Evolutionary conservation across 2,113 vertebrate genomes (phyloP), one percentile per base, ranked within the genome.

Genomic region (Cnemophilus loriae): DNA sequence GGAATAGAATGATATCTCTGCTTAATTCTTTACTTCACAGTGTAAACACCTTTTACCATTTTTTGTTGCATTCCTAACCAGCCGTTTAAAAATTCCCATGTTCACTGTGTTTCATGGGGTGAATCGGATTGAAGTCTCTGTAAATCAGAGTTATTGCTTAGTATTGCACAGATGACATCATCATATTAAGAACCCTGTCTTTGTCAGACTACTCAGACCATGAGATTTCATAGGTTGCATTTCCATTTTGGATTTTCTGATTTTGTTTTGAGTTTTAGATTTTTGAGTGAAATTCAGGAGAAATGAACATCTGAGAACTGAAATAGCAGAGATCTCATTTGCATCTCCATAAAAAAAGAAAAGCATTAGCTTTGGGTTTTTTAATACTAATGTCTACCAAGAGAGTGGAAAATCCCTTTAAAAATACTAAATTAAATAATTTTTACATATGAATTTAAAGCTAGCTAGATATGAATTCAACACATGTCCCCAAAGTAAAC

Each of bases 311-410:
- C 19, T 1, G 1, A 53, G 60, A 70, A 82, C 9, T 35, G 21
- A 91, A 68, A 55, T 32, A 59, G 4, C 4, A 75, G 12, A 47
- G 17, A 37, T 11, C 4, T 90, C 23, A 15, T 67, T 59, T 71
- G 15, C 24, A 47, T 53, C 1, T 32, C 13, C 19, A 33, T 13
- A 10, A 27, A 46, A 42, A 73, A 73, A 69, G 33, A 20, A 37
- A 6, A 14, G 1, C 3, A 10, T 16, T 23, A 9, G 0, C 4
- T 69, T 50, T 41, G 12, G 0, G 26, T 91, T 74, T 37, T 87
- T 39, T 24, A 9, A 9, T 11, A 10, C 5, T 55, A 49, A 39
- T 3, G 5, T 44, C 46, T 52, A 56, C 21, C 10, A 47, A 68
- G 16, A 44, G 2, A 68, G 10, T 68, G 27, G 27, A 82, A 91